A percentile compares a stretch with the other conserved stretches of the same genome.
Conservation (phyloP, 1,140 invertebrate genomes). For the Drosophila pachea region DNA sequence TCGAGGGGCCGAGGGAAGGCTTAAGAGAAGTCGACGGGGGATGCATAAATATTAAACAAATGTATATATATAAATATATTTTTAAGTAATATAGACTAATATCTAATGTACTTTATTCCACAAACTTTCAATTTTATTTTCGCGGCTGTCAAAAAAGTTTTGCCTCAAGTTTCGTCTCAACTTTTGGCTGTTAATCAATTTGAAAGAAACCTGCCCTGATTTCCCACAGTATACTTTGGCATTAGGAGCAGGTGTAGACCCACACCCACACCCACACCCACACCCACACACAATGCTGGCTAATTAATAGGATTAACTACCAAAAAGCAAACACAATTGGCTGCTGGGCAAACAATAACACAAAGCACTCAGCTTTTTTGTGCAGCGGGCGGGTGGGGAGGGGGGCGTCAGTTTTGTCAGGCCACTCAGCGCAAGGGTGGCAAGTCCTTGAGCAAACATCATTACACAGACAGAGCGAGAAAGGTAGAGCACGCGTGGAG, state of each 20-base stretch:
- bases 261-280: too few species aligned
- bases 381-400: not conserved
- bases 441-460: conserved; percentile 54
- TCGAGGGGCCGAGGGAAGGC: too few species aligned
- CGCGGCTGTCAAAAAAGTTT: conserved; percentile 4
- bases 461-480: conserved; percentile 38
- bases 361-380: conserved; percentile 58
- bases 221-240: conserved; percentile 12
- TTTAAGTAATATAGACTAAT: not conserved
- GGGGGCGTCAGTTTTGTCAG: conserved; percentile 10
- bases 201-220: conserved; percentile 18
- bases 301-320: conserved; percentile 77
- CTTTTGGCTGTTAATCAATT: conserved; percentile 38
- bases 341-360: conserved; percentile 70
- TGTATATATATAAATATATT: too few species aligned
- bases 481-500: too few species aligned
- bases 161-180: conserved; percentile 7
- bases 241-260: conserved; percentile 8
- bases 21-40: too few species aligned
- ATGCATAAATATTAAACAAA: not conserved
- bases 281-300: conserved; percentile 27
- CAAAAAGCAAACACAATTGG: conserved; percentile 76
- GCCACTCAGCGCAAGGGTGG: conserved; percentile 21
- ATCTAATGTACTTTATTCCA: too few species aligned
- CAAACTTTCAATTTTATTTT: conserved; percentile 8